Evolutionary conservation across 2,113 vertebrate species (phyloP), one percentile per base, ranked within the genome.

Genomic region (Hepsetus odoe): DNA sequence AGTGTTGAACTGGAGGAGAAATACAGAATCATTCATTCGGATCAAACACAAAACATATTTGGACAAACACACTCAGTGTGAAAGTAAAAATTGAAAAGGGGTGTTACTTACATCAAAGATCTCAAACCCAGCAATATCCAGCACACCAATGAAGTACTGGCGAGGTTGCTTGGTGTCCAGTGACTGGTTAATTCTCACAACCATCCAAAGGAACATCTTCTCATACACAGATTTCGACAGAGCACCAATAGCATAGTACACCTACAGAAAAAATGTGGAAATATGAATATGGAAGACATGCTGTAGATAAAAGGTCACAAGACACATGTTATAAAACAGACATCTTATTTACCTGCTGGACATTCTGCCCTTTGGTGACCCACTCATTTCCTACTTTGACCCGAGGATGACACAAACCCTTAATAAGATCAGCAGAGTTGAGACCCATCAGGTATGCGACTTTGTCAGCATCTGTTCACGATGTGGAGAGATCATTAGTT

Each of bases 121-220:
- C 83, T 93, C 93, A 87, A 94, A 93, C 4, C 92, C 93, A 68
- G 93, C 90, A 10, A 97, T 97, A 84, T 98, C 96, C 82, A 98
- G 71, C 62, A 98, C 96, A 5, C 96, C 96, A 42, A 97, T 98
- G 90, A 94, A 98, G 88, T 88, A 94, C 77, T 98, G 95, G 8
- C 94, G 92, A 0, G 93, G 93, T 81, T 94, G 93, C 82, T 91
- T 95, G 80, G 94, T 95, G 85, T 95, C 94, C 84, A 96, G 86
- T 0, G 93, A 92, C 80, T 87, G 84, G 1, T 95, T 95, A 87
- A 95, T 95, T 55, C 91, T 90, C 0, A 71, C 66, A 81, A 95
- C 94, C 94, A 95, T 95, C 95, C 94, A 95, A 42, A 87, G 85
- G 87, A 95, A 95, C 94, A 95, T 95, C 86, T 92, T 96, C 87